These are phyloP conservation scores for Calameuta pallipes DNA, from an alignment of 2,888 invertebrate species.

Conservation along the genomic window DNA sequence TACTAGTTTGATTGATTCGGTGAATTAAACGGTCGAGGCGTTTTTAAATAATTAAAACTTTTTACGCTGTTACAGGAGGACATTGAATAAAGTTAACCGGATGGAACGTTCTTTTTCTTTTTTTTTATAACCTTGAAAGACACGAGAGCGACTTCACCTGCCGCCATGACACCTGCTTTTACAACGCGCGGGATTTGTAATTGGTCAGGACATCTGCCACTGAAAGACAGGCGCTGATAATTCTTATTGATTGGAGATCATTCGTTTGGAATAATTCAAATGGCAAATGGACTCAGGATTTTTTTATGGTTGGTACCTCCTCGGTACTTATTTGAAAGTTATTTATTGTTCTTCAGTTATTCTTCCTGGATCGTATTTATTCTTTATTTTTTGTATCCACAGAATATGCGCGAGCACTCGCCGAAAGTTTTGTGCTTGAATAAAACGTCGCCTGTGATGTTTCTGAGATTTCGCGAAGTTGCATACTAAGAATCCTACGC, in stretches of 20 bases:
- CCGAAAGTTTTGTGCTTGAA: conserved; percentile 1
- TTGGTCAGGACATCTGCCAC: neutral
- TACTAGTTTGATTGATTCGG: neutral
- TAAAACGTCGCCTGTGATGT: conserved; percentile 2
- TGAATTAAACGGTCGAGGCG: neutral
- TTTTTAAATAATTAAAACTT: neutral
- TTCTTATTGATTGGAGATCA: neutral
- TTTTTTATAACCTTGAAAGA: neutral
- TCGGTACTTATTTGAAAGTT: neutral
- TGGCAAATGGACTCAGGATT: neutral
- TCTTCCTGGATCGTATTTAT: neutral
- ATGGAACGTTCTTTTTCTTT: neutral
- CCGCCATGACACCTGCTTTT: neutral
- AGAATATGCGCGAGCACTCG: neutral
- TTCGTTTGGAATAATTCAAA: neutral
- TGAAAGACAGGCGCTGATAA: neutral
- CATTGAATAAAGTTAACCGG: neutral
- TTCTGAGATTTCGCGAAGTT: neutral
- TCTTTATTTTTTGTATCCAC: neutral
- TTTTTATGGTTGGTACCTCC: neutral
- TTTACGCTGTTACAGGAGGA: neutral
- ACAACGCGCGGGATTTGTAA: neutral
- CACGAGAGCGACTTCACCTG: neutral
- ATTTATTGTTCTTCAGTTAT: neutral
- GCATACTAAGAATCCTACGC: conserved; percentile 12